A percentile compares a stretch with the other conserved stretches of the same genome.
phyloP scores from a whole-genome alignment of 2,113 vertebrate species.

The Rafetus swinhoei region DNA sequence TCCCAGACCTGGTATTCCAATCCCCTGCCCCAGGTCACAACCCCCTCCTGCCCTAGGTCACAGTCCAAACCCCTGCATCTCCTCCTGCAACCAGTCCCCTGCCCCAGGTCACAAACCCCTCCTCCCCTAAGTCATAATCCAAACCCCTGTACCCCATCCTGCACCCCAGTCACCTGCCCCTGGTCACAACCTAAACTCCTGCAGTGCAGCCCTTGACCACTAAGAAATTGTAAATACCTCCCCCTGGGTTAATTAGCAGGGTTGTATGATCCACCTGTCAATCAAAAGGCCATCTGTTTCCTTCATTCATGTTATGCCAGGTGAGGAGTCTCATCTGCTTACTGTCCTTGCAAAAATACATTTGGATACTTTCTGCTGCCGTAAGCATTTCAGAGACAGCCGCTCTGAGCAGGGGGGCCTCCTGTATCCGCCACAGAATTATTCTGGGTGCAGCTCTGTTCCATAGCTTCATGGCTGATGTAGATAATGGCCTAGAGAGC shows the following conservation, averaged over 20 bases:
- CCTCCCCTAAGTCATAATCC: no score
- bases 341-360: neutral
- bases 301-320: accelerated
- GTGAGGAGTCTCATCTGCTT: neutral
- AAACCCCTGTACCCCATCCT: no score
- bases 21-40: no score
- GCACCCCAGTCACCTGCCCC: no score
- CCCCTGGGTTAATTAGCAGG: accelerated
- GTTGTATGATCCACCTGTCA: neutral
- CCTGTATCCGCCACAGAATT: neutral
- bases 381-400: neutral
- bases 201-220: neutral
- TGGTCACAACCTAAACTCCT: no score
- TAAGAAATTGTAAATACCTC: accelerated
- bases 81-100: no score
- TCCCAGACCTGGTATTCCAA: no score
- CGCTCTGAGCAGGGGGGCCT: neutral
- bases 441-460: neutral
- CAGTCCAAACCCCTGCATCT: no score
- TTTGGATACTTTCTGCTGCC: neutral
- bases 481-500: no score
- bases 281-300: accelerated
- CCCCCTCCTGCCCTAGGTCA: no score
- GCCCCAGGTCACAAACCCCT: no score
- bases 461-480: no score